Evolutionary conservation across 2,888 invertebrate genomes (phyloP), one percentile per base, ranked within the genome.

Genomic region (Dimorphilus gyrociliatus): DNA sequence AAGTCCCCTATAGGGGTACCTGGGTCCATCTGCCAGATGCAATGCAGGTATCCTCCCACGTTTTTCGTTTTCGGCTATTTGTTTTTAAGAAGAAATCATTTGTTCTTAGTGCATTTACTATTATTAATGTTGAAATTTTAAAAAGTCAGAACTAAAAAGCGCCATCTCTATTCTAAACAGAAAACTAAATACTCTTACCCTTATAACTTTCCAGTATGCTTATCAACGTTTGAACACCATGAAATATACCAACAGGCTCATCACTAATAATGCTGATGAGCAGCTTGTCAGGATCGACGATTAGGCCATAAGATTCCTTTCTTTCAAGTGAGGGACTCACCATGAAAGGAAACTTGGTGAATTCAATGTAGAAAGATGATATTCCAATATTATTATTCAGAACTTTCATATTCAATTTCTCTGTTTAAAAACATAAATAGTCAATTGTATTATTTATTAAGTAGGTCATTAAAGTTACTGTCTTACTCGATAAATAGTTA

Each of bases 1-100:
- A 25, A 57, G 30, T 1, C 59, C 58, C 26, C 59, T 36, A 36
- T 55, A 54, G 1, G 32, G 19, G 35, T 42, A 55, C 4, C 57
- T 39, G 5, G 53, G 53, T 2, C 41, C 46, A 34, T 54, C 53
- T 15, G 27, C 24, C 1, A 54, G 37, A 2, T 30, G 25, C 19
- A 32, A 6, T 6, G 27, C 25, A n/a, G 25, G 8, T 16, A 16
- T 15, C 15, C 15, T 25, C 16, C n/a, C 25, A 8, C 13, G 25
- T 3, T 8, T 25, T 15, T 25, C 25, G 3, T 3, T n/a, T 8
- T 15, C n/a, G 16, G 12, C 25, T 25, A 16, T 25, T 8, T 25
- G 16, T 12, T 16, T 15, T 21, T 8, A 21, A 21, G 21, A 8
- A 16, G 4, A 16, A n/a, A 8, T 10, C 8, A 8, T 15, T 10